Evolutionary conservation across 2,113 vertebrate species (phyloP), one percentile per base, ranked within the genome.

Genomic region (Aptenodytes patagonicus): DNA sequence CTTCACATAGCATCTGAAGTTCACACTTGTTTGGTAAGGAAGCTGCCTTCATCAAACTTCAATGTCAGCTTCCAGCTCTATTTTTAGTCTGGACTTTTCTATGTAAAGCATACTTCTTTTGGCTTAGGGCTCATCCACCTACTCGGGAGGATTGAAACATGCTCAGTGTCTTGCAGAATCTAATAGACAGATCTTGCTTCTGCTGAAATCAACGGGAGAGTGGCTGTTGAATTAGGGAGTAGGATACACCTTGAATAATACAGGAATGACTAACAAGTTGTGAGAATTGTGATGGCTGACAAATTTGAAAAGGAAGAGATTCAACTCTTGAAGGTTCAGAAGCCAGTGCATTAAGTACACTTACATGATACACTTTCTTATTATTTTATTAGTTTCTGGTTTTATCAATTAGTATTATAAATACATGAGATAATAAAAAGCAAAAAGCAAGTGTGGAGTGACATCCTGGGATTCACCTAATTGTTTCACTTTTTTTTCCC

Each of bases 41-140:
- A 87, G 34, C 58, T 88, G 81, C 57, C 47, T 87, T 82, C 69
- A 65, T 87, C 68, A 64, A 93, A 77, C 62, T 77, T 70, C 70
- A 90, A 36, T 52, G 57, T 73, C 85, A 93, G 70, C 58, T 91
- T 93, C 78, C 85, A 95, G n/a, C 24, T 90, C 65, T 94, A 80
- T 83, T 91, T 94, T 96, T 49, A 77, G 54, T 52, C 78, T 61
- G 57, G 62, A 70, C 66, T 88, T 76, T 88, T 90, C 84, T 69
- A 61, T 58, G 65, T 83, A 93, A 93, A 94, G 78, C 47, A 29
- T 38, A 64, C 34, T 91, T 85, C 49, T 94, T 84, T 76, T 86
- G 68, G 49, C 57, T 85, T 77, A 32, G 62, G 78, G 72, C n/a
- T 93, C 49, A 94, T 58, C 80, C 64, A 83, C 87, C 75, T 65